Evolutionary conservation across 2,113 vertebrate genomes (phyloP).

Genomic region (Heterocephalus glaber): DNA sequence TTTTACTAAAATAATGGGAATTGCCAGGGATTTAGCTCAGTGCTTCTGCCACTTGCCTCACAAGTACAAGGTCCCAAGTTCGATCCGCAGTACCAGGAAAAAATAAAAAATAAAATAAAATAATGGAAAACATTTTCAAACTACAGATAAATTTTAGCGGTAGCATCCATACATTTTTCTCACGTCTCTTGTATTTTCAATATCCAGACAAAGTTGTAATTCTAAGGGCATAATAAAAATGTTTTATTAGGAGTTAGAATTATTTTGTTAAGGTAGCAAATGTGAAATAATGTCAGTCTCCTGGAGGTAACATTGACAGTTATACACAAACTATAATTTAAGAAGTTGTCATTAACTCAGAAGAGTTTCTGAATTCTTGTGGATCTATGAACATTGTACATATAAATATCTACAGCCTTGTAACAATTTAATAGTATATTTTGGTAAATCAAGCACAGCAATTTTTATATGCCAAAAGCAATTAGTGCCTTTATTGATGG

Average conservation of each 20-base stretch:
- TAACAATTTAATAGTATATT: background rate
- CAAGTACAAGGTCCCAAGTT: too few species aligned
- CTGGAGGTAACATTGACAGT: background rate
- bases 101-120: too few species aligned
- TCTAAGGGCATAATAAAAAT: background rate
- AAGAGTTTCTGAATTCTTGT: background rate
- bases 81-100: too few species aligned
- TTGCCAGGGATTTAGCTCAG: too few species aligned
- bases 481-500: background rate
- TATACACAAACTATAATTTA: background rate
- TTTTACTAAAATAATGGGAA: too few species aligned
- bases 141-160: background rate
- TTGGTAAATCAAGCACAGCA: background rate
- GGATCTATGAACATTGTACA: background rate
- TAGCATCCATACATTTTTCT: background rate
- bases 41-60: too few species aligned
- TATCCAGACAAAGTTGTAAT: background rate
- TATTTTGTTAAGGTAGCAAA: background rate
- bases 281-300: background rate
- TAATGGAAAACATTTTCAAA: background rate
- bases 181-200: background rate
- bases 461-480: conserved; percentile 50
- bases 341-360: background rate
- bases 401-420: conserved; percentile 38
- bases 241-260: background rate